These are phyloP conservation scores for Saccopteryx bilineata DNA, from an alignment of 2,113 vertebrate genomes.

Conservation along the genomic window DNA sequence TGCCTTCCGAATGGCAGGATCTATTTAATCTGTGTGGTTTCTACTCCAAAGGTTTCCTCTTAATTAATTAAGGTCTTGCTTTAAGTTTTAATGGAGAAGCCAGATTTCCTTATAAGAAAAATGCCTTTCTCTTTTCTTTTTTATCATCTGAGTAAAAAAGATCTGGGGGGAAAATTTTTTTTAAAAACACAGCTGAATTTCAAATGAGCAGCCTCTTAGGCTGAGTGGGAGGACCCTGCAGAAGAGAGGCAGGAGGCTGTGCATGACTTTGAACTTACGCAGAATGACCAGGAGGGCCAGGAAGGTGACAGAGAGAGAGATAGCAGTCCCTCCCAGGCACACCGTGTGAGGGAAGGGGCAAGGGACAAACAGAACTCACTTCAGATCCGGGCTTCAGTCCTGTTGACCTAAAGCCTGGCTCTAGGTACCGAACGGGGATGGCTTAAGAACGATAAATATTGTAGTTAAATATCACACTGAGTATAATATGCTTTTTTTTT, in stretches of 20 bases:
- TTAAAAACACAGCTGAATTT: background rate
- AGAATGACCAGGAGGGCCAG: background rate
- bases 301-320: background rate
- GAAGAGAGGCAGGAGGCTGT: background rate
- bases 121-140: conserved; percentile 41
- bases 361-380: background rate
- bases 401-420: background rate
- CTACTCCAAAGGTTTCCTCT: conserved; percentile 50
- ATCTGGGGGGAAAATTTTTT: background rate
- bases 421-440: background rate
- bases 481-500: background rate
- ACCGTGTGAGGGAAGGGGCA: background rate
- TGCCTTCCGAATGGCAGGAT: conserved; percentile 36
- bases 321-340: background rate
- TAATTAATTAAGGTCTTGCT: conserved; percentile 70
- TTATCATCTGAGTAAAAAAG: conserved; percentile 40
- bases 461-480: background rate
- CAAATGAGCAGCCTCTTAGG: background rate
- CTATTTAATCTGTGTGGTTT: conserved; percentile 35
- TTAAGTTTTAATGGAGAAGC: conserved; percentile 59
- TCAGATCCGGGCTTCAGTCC: background rate
- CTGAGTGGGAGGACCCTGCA: background rate
- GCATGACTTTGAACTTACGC: background rate
- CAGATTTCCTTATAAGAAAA: conserved; percentile 50
- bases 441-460: background rate